Base-by-base conservation (phyloP, 2,797 vertebrate genomes). In the Corythornis leucogaster region DNA sequence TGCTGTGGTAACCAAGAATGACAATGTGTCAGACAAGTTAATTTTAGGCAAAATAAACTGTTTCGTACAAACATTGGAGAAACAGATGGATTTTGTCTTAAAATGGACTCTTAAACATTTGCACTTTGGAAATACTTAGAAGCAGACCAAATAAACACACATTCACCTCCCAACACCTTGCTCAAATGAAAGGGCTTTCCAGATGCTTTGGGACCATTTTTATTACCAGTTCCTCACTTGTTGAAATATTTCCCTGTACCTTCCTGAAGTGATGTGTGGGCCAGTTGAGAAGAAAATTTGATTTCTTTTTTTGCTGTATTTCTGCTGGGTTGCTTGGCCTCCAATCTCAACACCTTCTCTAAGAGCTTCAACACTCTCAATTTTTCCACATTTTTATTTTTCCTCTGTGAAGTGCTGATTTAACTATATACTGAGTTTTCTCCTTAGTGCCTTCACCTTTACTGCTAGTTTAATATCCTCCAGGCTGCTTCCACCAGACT, bases 21-120 rank as follows among this genome's bases (percentile, higher is more conserved):
- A 95, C 89, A 94, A 95, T 59, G 85, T 95, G 94, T 86, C 90
- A 96, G 95, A 96, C 95, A 82, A 94, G 90, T 94, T 95, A 96
- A 95, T 95, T 96, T 97, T 94, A 95, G 93, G 64, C 67, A 92
- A 97, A 93, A 92, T 91, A 93, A 93, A 95, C 78, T 67, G 76
- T 78, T 94, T 85, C 76, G 55, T 70, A 62, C 89, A 93, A 87
- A 68, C 80, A 58, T 68, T 78, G 70, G 64, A 89, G 67, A 94
- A 96, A 89, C 92, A 95, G 93, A 94, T 89, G 87, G 93, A 38
- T 94, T 94, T 91, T 91, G 59, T 94, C 90, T 96, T 83, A 78
- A 90, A 94, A 95, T 28, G 74, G 85, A 75, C 78, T 86, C 79
- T 61, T 9, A 30, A 91, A 73, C 40, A 57, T 87, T 93, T 81